phyloP scores from a whole-genome alignment of 2,113 vertebrate genomes.

The Hypomesus transpacificus region DNA sequence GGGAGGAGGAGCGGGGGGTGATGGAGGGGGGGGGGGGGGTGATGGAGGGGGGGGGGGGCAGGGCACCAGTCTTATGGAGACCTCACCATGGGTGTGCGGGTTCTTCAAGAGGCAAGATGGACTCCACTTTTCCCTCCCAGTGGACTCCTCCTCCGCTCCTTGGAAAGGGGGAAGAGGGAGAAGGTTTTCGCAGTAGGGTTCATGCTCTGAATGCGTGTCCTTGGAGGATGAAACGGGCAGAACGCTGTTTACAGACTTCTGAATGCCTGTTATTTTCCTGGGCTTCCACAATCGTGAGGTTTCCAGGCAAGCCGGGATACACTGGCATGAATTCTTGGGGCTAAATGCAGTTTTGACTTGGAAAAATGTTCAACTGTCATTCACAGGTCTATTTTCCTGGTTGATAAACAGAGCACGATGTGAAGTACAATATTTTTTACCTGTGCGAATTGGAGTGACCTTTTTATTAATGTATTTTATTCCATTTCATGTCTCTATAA shows the following conservation, averaged over 20 bases:
- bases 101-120: slow-evolving; percentile 62
- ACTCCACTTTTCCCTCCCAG: slow-evolving; percentile 70
- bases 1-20: slow-evolving; percentile 7
- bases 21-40: background rate
- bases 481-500: too few species aligned
- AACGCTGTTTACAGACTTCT: slow-evolving; percentile 46
- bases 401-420: too few species aligned
- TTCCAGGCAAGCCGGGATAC: too few species aligned
- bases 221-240: slow-evolving; percentile 13
- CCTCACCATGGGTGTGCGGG: slow-evolving; percentile 45
- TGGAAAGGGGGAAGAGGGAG: slow-evolving; percentile 22
- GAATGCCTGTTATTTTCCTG: slow-evolving; percentile 46
- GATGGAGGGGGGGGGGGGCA: slow-evolving; percentile 36
- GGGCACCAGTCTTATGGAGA: background rate
- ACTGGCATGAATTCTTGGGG: too few species aligned
- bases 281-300: background rate
- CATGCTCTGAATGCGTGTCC: slow-evolving; percentile 43
- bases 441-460: too few species aligned
- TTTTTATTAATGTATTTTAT: too few species aligned
- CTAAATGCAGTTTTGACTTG: too few species aligned
- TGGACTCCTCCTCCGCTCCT: slow-evolving; percentile 32
- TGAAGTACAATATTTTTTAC: too few species aligned
- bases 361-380: too few species aligned
- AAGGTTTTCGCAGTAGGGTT: slow-evolving; percentile 57
- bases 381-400: too few species aligned